Evolutionary conservation across 2,113 vertebrate genomes (phyloP).

Genomic region (Lonchura striata): DNA sequence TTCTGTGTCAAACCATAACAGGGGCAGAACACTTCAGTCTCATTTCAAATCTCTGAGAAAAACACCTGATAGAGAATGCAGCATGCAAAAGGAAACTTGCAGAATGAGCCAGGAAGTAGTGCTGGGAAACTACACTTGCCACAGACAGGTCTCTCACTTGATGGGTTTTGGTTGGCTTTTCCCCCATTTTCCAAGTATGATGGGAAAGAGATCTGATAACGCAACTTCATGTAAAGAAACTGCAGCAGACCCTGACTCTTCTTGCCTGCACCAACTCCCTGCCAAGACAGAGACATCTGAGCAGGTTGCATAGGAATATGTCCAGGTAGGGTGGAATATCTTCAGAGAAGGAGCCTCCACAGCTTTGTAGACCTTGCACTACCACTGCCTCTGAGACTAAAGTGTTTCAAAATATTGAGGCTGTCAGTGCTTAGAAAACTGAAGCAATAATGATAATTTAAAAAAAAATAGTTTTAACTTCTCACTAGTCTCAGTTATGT

Average conservation of each 20-base stretch:
- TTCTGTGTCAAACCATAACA: no score
- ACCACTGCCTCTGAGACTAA: neutral
- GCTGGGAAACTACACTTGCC: neutral
- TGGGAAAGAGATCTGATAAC: neutral
- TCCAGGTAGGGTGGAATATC: neutral
- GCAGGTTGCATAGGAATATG: accelerated
- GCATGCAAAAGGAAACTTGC: neutral
- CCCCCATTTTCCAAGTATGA: neutral
- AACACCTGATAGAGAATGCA: neutral
- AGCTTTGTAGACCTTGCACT: neutral
- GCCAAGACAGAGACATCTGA: neutral
- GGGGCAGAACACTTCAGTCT: neutral
- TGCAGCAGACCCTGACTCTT: neutral
- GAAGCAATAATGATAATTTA: neutral
- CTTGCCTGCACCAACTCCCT: neutral
- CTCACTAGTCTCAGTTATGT: neutral
- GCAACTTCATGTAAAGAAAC: neutral
- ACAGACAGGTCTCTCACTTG: neutral
- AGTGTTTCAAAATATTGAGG: neutral
- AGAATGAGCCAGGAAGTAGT: neutral
- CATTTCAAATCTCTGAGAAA: neutral
- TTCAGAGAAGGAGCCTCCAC: neutral
- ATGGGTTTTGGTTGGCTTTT: neutral
- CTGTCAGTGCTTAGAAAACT: neutral
- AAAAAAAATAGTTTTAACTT: neutral